Percentiles rank a stretch among this genome's conserved stretches.
Conservation (phyloP, 2,888 invertebrate genomes). For the Laspeyria flexula region DNA sequence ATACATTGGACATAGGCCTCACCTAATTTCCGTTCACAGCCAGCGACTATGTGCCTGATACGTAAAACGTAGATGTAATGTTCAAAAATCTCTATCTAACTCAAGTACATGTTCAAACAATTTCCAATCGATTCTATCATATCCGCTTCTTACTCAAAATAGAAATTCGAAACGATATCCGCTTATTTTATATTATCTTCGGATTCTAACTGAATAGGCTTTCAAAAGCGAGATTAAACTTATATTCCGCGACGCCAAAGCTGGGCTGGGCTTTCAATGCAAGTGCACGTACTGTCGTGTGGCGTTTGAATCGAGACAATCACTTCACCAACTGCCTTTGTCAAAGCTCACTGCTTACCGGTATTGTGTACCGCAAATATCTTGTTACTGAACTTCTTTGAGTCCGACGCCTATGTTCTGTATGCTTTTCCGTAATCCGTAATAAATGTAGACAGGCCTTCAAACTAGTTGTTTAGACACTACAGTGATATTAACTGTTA, state of each 20-base stretch:
- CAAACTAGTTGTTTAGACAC: too few relatives aligned
- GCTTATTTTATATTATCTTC: constrained; percentile 22
- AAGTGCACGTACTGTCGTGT: constrained; percentile 22
- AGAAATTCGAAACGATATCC: constrained; percentile 11
- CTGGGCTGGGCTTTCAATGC: constrained; percentile 25
- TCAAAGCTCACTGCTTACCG: constrained; percentile 14
- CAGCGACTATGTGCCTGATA: too few relatives aligned
- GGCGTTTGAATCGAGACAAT: constrained; percentile 20
- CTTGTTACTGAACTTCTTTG: constrained; percentile 9
- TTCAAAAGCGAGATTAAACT: constrained; percentile 38
- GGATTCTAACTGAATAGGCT: constrained; percentile 43
- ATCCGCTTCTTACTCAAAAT: background rate
- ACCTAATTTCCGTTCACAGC: too few relatives aligned
- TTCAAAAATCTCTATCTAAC: too few relatives aligned
- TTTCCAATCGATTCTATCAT: background rate
- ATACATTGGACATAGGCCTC: too few relatives aligned
- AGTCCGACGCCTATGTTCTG: too few relatives aligned
- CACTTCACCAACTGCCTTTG: constrained; percentile 21
- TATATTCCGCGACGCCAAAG: constrained; percentile 24
- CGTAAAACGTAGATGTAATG: too few relatives aligned
- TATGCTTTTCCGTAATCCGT: too few relatives aligned
- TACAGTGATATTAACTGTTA: too few relatives aligned
- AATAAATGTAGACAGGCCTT: too few relatives aligned
- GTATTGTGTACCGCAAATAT: constrained; percentile 26
- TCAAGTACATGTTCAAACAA: too few relatives aligned